These are phyloP conservation scores for Halictus quadricinctus DNA, from an alignment of 2,888 invertebrate species.

Conservation along the genomic window DNA sequence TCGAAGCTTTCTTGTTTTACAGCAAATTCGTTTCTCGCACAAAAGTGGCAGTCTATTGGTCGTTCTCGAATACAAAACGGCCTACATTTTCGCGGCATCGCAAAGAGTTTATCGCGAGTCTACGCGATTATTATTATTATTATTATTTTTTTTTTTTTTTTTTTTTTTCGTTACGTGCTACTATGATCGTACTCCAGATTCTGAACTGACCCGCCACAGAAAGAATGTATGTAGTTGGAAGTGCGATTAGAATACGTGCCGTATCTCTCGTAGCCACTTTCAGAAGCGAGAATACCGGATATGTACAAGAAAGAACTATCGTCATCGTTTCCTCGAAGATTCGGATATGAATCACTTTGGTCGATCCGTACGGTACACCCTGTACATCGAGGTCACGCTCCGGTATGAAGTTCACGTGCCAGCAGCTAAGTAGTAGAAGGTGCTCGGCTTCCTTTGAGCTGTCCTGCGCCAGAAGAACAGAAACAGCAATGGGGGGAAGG, in stretches of 20 bases:
- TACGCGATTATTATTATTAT: no score
- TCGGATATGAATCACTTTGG: neutral
- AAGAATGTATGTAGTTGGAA: neutral
- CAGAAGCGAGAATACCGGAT: neutral
- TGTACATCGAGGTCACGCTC: neutral
- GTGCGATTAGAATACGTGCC: constrained; percentile 6
- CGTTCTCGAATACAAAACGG: no score
- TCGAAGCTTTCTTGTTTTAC: neutral
- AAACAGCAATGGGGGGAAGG: neutral
- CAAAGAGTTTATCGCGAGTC: no score
- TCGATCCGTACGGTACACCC: neutral
- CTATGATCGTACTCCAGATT: neutral
- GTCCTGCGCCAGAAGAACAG: neutral
- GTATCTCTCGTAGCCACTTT: neutral
- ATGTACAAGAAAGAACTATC: neutral
- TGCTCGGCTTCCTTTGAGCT: neutral
- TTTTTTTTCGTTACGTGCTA: constrained; percentile 6
- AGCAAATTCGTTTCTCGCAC: neutral
- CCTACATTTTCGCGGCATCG: no score
- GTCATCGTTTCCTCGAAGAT: neutral
- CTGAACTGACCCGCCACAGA: neutral
- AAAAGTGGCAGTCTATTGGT: no score
- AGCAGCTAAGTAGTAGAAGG: neutral
- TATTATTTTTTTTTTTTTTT: no score
- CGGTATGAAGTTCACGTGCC: neutral